Evolutionary conservation across 2,113 vertebrate species (phyloP).

Genomic region (Hippocampus barbouri): DNA sequence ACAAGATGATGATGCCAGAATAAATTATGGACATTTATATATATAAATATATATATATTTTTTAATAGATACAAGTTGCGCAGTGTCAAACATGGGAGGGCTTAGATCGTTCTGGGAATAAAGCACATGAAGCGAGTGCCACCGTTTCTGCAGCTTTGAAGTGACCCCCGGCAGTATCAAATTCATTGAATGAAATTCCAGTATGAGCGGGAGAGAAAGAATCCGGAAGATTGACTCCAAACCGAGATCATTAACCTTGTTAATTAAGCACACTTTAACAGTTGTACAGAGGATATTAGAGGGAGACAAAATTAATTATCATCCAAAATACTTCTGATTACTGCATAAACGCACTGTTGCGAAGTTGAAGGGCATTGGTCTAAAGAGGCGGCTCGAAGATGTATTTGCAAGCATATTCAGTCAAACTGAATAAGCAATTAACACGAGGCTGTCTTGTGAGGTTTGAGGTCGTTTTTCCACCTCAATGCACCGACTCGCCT

Average conservation of each 20-base stretch:
- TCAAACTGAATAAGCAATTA: constrained; percentile 35
- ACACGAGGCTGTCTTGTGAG: constrained; percentile 32
- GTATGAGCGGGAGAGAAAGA: neutral
- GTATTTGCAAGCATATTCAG: constrained; percentile 40
- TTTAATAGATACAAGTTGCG: constrained; percentile 16
- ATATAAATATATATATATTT: neutral
- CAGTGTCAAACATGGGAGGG: constrained; percentile 1
- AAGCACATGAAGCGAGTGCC: constrained; percentile 6
- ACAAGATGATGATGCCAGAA: constrained; percentile 36
- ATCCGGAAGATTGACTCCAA: constrained; percentile 17
- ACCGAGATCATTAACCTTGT: neutral
- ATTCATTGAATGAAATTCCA: constrained; percentile 4
- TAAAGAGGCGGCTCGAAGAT: constrained; percentile 23
- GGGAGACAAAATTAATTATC: neutral
- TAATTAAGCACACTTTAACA: constrained; percentile 12
- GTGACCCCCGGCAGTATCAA: neutral
- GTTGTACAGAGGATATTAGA: neutral
- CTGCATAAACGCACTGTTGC: neutral
- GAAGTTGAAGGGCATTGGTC: constrained; percentile 18
- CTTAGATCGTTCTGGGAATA: neutral
- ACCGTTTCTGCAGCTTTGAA: constrained; percentile 6
- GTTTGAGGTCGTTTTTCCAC: neutral
- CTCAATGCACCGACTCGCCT: constrained; percentile 25
- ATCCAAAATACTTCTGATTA: constrained; percentile 1
- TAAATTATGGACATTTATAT: neutral